Evolutionary conservation across 1,140 invertebrate species (phyloP), one percentile per base, ranked within the genome.

Genomic region (Lepidurus apus): DNA sequence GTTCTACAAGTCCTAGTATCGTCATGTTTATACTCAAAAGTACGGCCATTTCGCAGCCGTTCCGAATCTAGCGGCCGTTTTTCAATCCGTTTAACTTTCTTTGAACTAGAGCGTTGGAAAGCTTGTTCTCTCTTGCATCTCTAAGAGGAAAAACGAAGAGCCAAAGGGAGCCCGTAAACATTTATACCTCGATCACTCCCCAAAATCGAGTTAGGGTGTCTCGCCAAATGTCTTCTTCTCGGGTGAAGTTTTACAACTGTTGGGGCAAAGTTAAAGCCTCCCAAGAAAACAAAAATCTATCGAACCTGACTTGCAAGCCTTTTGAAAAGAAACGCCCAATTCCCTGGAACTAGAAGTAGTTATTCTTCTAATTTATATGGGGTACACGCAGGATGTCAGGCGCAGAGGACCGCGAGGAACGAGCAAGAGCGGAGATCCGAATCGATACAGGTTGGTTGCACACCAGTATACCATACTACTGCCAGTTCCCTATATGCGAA

Each of bases 21-120:
- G 53, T 21, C 53, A 65, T 65, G 53, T 65, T 65, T 65, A 65
- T 65, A 65, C 21, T 65, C 53, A 65, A 65, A 65, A 65, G 53
- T n/a, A 65, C 53, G 53, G 53, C 6, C 17, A 21, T 65, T 65
- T 21, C 53, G 21, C 13, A 21, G 53, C 17, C 53, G 13, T 65
- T 17, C 17, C 53, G 53, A 1, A 7, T 65, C 4, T 65, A 21
- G 13, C 13, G 21, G 17, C 21, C 21, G n/a, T 65, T 65, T n/a
- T 65, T 65, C 53, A 17, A 65, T 9, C 53, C 53, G 13, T 21
- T 65, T 65, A 65, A 21, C 53, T 21, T 65, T 65, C 7, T n/a
- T n/a, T 7, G 13, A 65, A 9, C 53, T 11, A 65, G 21, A 9
- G 21, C 17, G 7, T 5, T 65, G 17, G 53, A 65, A 65, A 9